Conservation (phyloP, 2,888 invertebrate species). For the Lumbricus terrestris region DNA sequence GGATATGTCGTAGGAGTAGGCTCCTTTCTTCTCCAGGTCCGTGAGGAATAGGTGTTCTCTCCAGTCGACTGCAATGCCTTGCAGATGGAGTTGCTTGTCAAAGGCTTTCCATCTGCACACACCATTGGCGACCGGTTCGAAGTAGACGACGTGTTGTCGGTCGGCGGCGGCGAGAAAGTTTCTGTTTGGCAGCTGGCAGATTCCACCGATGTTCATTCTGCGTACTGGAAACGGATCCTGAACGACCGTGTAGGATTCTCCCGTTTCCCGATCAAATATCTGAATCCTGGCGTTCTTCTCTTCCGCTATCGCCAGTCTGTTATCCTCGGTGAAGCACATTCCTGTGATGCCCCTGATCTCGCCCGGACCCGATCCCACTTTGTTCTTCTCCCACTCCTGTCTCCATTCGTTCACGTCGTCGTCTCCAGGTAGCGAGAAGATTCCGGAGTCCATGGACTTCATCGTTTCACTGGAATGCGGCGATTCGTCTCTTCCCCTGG, state of each 20-base stretch:
- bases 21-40: background rate
- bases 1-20: background rate
- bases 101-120: background rate
- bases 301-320: background rate
- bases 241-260: background rate
- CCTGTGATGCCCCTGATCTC: background rate
- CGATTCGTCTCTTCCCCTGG: background rate
- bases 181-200: background rate
- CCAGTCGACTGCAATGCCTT: background rate
- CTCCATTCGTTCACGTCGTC: background rate
- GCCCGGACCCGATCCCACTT: background rate
- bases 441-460: background rate
- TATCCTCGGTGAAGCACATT: background rate
- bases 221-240: background rate
- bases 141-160: background rate
- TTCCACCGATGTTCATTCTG: background rate
- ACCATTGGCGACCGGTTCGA: background rate
- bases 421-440: background rate
- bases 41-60: background rate
- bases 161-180: background rate
- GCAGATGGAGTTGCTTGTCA: background rate
- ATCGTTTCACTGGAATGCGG: background rate
- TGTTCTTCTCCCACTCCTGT: background rate
- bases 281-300: constrained; percentile 3
- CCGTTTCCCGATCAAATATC: background rate